Conservation (phyloP, 1,140 invertebrate genomes). For the Pachyrhynchus sulphureomaculatus region DNA sequence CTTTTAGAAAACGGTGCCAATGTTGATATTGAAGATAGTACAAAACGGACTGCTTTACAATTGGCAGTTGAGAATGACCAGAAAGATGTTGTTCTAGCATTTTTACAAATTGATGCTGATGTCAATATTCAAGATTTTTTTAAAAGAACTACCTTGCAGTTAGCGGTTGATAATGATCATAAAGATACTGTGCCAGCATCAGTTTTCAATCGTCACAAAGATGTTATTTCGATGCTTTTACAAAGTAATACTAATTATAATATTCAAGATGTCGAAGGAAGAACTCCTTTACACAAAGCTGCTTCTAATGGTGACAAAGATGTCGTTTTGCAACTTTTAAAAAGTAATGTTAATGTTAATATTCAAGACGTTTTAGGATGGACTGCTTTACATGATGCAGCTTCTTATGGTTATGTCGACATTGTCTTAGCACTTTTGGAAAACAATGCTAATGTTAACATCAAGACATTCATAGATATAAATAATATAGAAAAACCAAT, state of each 20-base stretch:
- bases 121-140: conserved; percentile 22
- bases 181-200: conserved; percentile 28
- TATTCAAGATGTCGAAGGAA: no score
- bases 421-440: conserved; percentile 23
- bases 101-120: conserved; percentile 22
- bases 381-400: no score
- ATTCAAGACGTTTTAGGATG: conserved; percentile 21
- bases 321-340: neutral
- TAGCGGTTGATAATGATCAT: conserved; percentile 21
- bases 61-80: conserved; percentile 24
- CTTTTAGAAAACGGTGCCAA: no score
- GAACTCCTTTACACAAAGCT: no score
- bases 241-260: neutral
- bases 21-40: no score
- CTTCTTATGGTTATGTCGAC: conserved; percentile 13
- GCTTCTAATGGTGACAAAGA: neutral
- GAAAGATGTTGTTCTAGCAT: conserved; percentile 22
- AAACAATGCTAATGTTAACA: conserved; percentile 29
- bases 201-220: no score
- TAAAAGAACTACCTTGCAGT: conserved; percentile 22
- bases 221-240: conserved; percentile 25
- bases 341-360: no score
- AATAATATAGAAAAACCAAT: no score
- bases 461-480: no score
- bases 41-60: no score